phyloP scores from a whole-genome alignment of 2,113 vertebrate species.

The Pteruthius melanotis region DNA sequence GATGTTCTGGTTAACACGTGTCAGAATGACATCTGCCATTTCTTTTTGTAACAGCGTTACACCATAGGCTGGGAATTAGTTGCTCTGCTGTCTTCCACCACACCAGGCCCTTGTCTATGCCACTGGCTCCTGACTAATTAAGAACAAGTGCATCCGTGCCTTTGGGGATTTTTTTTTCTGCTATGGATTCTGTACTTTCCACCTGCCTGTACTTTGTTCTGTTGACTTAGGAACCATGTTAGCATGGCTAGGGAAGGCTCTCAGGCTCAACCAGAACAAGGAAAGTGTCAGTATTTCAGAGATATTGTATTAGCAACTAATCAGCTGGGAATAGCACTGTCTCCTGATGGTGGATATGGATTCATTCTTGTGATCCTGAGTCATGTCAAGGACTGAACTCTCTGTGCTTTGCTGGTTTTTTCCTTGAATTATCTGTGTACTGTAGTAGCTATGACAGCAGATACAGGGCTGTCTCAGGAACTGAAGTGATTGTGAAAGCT shows the following conservation, averaged over 20 bases:
- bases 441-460: not conserved
- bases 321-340: not conserved
- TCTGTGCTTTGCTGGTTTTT: not conserved
- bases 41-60: not conserved
- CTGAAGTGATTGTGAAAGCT: not conserved
- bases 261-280: not conserved
- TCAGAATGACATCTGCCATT: conserved; percentile 2
- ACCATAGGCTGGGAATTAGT: not conserved
- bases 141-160: fast-evolving
- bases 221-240: not conserved
- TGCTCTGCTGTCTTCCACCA: not conserved
- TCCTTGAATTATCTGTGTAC: not conserved
- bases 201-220: not conserved
- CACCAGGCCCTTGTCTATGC: not conserved
- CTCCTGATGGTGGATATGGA: not conserved
- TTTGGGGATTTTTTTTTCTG: not conserved
- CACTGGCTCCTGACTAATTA: not conserved
- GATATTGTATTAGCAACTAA: not conserved
- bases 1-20: conserved; percentile 34
- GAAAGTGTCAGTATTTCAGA: not conserved
- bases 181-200: not conserved
- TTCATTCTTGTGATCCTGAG: not conserved
- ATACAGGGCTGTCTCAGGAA: not conserved
- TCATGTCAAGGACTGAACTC: not conserved
- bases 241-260: not conserved